A percentile compares a stretch with the other conserved stretches of the same genome.
phyloP scores from a whole-genome alignment of 1,140 invertebrate species.

The Drosophila miranda region DNA sequence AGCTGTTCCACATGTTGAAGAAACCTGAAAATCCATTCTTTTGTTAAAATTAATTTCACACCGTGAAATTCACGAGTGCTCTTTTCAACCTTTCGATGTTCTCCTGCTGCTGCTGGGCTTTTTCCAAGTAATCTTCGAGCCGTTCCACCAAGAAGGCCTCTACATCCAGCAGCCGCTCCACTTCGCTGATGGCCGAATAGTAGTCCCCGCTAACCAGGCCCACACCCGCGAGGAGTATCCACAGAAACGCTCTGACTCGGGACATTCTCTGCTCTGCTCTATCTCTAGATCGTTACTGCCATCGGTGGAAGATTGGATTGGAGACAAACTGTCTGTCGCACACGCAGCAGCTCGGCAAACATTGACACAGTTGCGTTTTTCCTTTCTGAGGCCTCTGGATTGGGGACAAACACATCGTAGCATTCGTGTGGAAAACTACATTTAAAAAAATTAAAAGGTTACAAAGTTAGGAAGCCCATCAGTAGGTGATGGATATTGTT shows the following conservation, averaged over 20 bases:
- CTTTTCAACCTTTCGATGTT: conserved; percentile 40
- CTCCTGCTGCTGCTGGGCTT: conserved; percentile 15
- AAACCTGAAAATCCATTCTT: conserved; percentile 28
- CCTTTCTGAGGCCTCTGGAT: conserved; percentile 5
- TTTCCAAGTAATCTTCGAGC: conserved; percentile 46
- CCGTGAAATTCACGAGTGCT: neutral
- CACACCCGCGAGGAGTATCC: neutral
- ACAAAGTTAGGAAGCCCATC: neutral
- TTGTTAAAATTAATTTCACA: neutral
- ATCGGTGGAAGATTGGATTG: neutral
- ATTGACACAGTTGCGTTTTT: conserved; percentile 51
- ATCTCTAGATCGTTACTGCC: conserved; percentile 31
- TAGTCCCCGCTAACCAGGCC: conserved; percentile 27
- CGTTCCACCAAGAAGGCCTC: conserved; percentile 37
- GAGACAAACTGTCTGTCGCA: neutral
- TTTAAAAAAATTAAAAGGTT: neutral
- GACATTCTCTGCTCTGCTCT: conserved; percentile 46
- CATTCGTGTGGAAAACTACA: too few relatives aligned
- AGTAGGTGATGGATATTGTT: too few relatives aligned
- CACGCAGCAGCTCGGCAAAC: conserved; percentile 39
- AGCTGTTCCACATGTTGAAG: conserved; percentile 32
- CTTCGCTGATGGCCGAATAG: conserved; percentile 38
- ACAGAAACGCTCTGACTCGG: neutral
- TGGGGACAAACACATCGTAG: neutral
- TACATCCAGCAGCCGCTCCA: conserved; percentile 30